A percentile compares a stretch with the other conserved stretches of the same genome.
Conservation (phyloP, 2,113 vertebrate genomes). For the Ptyas mucosa region DNA sequence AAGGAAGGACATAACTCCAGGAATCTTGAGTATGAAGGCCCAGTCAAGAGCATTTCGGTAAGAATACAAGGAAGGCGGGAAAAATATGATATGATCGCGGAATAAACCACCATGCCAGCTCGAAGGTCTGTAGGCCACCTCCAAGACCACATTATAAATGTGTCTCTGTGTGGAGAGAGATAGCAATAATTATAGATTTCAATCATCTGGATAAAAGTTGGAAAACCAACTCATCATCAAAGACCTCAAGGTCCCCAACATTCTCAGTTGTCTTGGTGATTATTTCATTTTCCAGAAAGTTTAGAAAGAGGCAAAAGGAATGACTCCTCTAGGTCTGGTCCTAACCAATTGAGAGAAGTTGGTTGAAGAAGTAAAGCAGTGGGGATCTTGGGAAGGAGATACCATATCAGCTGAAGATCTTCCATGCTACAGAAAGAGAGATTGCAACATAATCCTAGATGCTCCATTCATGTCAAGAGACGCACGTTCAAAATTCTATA, state of each 20-base stretch:
- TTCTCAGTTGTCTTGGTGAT: not conserved
- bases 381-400: not conserved
- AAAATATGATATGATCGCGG: not conserved
- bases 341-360: not conserved
- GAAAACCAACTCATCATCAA: not conserved
- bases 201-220: not conserved
- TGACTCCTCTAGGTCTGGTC: not conserved
- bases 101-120: not conserved
- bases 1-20: not conserved
- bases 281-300: not conserved
- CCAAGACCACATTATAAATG: not conserved
- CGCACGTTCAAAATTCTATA: not conserved
- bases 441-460: not conserved
- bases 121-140: not conserved
- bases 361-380: not conserved
- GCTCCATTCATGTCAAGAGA: not conserved
- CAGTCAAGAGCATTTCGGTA: not conserved
- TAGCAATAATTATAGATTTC: not conserved
- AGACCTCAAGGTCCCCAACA: not conserved
- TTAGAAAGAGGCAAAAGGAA: not conserved
- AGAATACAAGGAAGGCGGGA: not conserved
- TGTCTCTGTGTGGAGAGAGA: not conserved
- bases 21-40: not conserved
- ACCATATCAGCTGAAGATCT: not conserved
- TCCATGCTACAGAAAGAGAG: not conserved